Percentiles rank a stretch among this genome's conserved stretches.
Conservation (phyloP, 1,140 invertebrate species). For the Homalodisca vitripennis region DNA sequence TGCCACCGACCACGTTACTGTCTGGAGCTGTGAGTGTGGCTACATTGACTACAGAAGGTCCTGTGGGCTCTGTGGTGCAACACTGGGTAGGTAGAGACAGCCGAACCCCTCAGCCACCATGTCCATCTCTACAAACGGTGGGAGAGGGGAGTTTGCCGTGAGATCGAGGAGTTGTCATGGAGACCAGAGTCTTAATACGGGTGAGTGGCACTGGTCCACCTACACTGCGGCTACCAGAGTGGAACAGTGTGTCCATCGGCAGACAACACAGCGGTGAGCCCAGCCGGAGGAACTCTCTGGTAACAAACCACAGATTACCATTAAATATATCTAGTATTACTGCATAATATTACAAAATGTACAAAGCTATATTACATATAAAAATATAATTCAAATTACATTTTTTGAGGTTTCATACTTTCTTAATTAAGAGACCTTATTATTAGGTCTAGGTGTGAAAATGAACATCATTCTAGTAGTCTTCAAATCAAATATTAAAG, state of each 20-base stretch:
- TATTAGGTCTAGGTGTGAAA: too few species aligned
- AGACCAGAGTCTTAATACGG: slow-evolving; percentile 95
- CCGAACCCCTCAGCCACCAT: slow-evolving; percentile 99
- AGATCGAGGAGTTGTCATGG: slow-evolving; percentile 94
- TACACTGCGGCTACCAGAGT: slow-evolving; percentile 45
- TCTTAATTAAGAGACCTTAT: too few species aligned
- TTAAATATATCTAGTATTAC: too few species aligned
- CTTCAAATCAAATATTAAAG: too few species aligned
- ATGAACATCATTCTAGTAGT: too few species aligned
- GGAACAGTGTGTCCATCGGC: slow-evolving; percentile 67
- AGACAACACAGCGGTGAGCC: slow-evolving; percentile 91
- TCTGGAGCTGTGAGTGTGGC: slow-evolving; percentile 59
- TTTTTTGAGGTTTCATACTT: too few species aligned
- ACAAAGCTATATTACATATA: too few species aligned
- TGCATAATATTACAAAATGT: too few species aligned
- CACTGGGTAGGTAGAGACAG: slow-evolving; percentile 90
- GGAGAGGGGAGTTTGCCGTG: slow-evolving; percentile 53
- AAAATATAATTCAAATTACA: too few species aligned
- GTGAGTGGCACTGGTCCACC: slow-evolving; percentile 87
- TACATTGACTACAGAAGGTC: slow-evolving; percentile 70
- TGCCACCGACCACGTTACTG: slow-evolving; percentile 84
- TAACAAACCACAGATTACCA: too few species aligned
- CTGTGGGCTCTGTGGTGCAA: slow-evolving; percentile 82
- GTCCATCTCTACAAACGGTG: slow-evolving; percentile 97
- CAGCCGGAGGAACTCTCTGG: slow-evolving; percentile 87